Percentiles rank a stretch among this genome's conserved stretches.
phyloP scores from a whole-genome alignment of 2,797 vertebrate genomes.

The Urosaurus nigricauda region DNA sequence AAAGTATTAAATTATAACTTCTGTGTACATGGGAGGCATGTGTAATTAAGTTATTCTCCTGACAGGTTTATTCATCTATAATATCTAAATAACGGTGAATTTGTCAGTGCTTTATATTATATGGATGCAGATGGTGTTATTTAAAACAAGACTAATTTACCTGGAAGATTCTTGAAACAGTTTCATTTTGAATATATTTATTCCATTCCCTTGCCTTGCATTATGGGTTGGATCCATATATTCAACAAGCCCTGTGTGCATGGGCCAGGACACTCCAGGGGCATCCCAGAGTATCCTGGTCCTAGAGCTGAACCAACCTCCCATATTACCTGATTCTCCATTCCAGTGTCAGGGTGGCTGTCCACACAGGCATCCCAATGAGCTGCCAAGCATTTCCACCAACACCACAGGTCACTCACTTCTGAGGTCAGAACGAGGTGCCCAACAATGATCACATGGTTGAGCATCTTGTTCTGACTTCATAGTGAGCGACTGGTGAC shows the following conservation, averaged over 20 bases:
- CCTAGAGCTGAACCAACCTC: no score
- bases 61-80: constrained; percentile 58
- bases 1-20: constrained; percentile 59
- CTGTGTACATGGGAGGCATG: constrained; percentile 47
- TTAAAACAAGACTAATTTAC: constrained; percentile 21
- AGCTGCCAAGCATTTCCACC: no score
- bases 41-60: constrained; percentile 64
- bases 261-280: no score
- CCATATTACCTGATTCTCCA: no score
- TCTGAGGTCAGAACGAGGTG: no score
- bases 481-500: no score
- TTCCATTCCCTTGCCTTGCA: background rate
- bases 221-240: background rate
- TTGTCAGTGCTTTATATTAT: constrained; percentile 35
- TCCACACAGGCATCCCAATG: no score
- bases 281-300: no score
- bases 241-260: background rate
- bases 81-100: constrained; percentile 55
- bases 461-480: no score
- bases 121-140: constrained; percentile 35
- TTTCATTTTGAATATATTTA: constrained; percentile 13
- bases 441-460: no score
- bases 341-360: no score
- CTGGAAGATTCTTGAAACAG: background rate
- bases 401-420: no score